Evolutionary conservation across 2,113 vertebrate genomes (phyloP).

Genomic region (Anhinga anhinga): DNA sequence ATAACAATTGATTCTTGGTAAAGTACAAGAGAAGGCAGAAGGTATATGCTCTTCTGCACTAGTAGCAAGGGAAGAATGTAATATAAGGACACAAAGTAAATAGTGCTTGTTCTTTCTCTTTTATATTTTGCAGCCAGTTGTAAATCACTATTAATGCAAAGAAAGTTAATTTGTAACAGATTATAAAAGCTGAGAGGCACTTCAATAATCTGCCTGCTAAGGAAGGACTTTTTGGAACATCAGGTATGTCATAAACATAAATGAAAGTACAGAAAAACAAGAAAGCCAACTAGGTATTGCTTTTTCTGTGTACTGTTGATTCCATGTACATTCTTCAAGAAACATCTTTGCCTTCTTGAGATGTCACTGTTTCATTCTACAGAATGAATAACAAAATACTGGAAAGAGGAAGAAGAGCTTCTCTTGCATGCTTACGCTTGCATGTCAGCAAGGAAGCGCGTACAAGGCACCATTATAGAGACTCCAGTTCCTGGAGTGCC

Average conservation of each 20-base stretch:
- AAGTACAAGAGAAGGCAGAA: neutral
- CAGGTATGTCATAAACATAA: neutral
- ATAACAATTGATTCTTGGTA: neutral
- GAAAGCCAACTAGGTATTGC: neutral
- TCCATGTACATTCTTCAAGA: neutral
- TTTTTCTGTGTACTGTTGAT: neutral
- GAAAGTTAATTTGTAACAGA: neutral
- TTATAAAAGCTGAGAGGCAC: neutral
- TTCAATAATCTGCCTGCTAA: neutral
- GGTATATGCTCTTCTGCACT: neutral
- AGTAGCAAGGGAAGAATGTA: neutral
- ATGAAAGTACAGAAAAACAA: neutral
- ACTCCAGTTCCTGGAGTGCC: neutral
- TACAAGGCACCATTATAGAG: neutral
- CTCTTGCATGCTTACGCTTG: neutral
- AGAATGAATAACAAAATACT: neutral
- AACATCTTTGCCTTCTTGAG: neutral
- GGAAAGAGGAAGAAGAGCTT: neutral
- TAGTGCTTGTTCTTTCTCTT: neutral
- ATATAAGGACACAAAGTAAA: neutral
- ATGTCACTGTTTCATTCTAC: neutral
- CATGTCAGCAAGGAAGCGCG: neutral
- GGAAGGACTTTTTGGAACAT: no score
- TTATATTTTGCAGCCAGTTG: neutral
- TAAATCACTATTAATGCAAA: neutral